Base-by-base conservation (phyloP, 2,888 invertebrate genomes). In the Kryphioiulus occultus region DNA sequence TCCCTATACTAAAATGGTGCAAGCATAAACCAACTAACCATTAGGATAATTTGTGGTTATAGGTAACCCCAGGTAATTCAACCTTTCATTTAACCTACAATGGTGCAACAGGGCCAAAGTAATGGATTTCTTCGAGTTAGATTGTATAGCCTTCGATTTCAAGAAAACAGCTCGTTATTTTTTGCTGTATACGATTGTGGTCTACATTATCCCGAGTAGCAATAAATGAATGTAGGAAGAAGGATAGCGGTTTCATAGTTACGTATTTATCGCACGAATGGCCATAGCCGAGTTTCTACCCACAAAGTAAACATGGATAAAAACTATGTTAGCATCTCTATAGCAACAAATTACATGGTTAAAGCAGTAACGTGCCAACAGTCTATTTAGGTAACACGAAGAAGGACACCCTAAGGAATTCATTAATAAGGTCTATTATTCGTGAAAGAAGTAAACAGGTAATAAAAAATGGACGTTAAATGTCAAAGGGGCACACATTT, bases 391-490 rank as follows among this genome's bases (percentile, higher is more conserved):
- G 68, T 68, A 68, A 68, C 68, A 10, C 68, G 3, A 26, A 26
- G 68, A n/a, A 26, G 26, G 68, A 26, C 4, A 22, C 2, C 68
- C 22, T 9, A 12, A 68, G 68, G 26, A n/a, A 68, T 26, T 26
- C 68, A 26, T 68, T 68, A 68, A 68, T 68, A 53, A 12, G n/a
- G 12, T 53, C 19, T n/a, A 68, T 68, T 68, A 68, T 68, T 26
- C 9, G 68, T 9, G 68, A 68, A 68, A 26, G 68, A 68, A 68
- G 68, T 68, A 68, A 68, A 68, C 68, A 68, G 68, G 68, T 68
- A 68, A n/a, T 68, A 68, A 68, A 68, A 68, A 68, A 26, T 68
- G 68, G 26, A 68, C 5, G 1, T 10, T 68, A 68, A 68, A 68
- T 68, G 68, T 68, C 68, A 68, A 26, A 68, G 5, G 26, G 2